Evolutionary conservation across 2,888 invertebrate species (phyloP), one percentile per base, ranked within the genome.

Genomic region (Morpho achilles): DNA sequence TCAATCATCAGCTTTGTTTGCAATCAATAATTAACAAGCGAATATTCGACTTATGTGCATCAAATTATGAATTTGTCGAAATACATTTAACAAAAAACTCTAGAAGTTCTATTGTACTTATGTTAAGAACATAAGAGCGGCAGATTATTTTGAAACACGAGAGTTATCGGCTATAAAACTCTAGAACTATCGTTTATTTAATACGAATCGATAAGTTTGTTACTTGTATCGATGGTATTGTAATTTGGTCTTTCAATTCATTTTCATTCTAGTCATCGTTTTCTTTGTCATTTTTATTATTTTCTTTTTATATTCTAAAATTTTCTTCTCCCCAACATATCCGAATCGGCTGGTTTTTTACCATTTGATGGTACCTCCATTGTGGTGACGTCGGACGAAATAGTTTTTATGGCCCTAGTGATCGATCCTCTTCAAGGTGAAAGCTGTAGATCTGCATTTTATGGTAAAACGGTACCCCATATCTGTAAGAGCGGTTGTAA

Each of bases 401-500:
- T 50, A 59, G 59, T 7, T 40, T 40, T 44, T 41, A 16, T 16
- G 16, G 16, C 16, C 16, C 16, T 32, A 3, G 8, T 10, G 44
- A 10, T 5, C 32, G 44, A 10, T 5, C 32, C 32, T 32, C 32
- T 32, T 32, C 32, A 32, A 32, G 32, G 32, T 32, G 23, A 23
- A 23, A 23, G 32, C 32, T 32, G 32, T 32, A 32, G 32, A 32
- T 32, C 32, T 32, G 32, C 32, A 32, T 32, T 32, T 39, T 41
- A 16, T 23, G 46, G 32, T 8, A 7, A 45, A 7, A n/a, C 42
- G 60, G 52, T 43, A 50, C 62, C 69, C 71, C 71, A 69, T 68
- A 67, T 70, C 72, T 71, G 68, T 64, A 65, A 62, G 69, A 70
- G 69, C 75, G 72, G 73, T 76, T 73, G 82, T 82, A 79, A 81